These are phyloP conservation scores for Adoxophyes honmai DNA, from an alignment of 1,140 invertebrate genomes.

Conservation along the genomic window DNA sequence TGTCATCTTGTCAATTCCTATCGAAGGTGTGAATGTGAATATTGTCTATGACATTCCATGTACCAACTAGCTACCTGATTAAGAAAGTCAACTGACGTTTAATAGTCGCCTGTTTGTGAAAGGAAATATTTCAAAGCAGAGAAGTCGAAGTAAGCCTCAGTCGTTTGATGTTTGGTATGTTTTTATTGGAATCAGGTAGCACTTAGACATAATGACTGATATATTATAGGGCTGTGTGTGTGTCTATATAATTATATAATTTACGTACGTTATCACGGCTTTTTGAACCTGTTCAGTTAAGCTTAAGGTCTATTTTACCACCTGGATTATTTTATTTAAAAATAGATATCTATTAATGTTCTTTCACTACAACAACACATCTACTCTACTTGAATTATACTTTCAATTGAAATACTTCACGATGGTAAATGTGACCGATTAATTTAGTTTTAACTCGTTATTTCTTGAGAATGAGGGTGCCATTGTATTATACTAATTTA, in stretches of 20 bases:
- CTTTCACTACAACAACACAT: too few relatives aligned
- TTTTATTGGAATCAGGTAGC: neutral
- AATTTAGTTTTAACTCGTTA: conserved; percentile 19
- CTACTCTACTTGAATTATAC: too few relatives aligned
- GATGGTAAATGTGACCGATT: neutral
- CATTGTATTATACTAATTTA: conserved; percentile 21
- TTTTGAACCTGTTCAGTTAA: too few relatives aligned
- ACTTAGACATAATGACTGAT: conserved; percentile 10
- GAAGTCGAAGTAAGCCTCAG: too few relatives aligned
- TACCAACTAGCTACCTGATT: neutral
- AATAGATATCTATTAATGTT: too few relatives aligned
- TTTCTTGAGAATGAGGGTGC: conserved; percentile 22
- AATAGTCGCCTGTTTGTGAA: too few relatives aligned
- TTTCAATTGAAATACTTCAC: too few relatives aligned
- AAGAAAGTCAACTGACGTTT: too few relatives aligned
- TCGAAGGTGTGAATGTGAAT: neutral
- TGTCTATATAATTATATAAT: neutral
- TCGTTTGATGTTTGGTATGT: too few relatives aligned
- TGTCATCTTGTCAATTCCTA: neutral
- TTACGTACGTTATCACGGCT: neutral
- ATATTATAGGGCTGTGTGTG: conserved; percentile 9
- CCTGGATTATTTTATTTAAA: neutral
- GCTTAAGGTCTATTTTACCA: neutral
- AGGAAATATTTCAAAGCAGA: too few relatives aligned
- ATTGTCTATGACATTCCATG: conserved; percentile 12